Conservation (phyloP, 2,113 vertebrate genomes). For the Catharus bicknelli region DNA sequence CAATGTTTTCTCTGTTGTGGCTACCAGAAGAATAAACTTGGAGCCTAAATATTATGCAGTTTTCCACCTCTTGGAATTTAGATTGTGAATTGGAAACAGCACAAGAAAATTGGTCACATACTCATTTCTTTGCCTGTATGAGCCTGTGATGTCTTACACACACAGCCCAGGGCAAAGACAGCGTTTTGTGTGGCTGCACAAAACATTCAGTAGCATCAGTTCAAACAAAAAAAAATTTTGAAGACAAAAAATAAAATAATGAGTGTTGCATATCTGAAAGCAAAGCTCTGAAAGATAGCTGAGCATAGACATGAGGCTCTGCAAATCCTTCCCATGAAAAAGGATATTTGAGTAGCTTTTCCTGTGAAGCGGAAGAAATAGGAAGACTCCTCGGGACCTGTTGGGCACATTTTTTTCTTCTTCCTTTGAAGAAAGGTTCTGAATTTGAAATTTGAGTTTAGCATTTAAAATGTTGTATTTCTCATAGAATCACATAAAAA, state of each 20-base stretch:
- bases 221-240: background rate
- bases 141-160: background rate
- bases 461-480: background rate
- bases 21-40: background rate
- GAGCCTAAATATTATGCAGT: background rate
- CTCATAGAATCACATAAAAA: background rate
- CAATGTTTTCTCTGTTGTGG: background rate
- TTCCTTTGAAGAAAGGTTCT: background rate
- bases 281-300: background rate
- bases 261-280: background rate
- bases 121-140: background rate
- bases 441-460: background rate
- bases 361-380: background rate
- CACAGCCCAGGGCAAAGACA: background rate
- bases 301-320: background rate
- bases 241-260: background rate
- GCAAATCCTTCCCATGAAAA: background rate
- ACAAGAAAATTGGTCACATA: background rate
- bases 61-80: background rate
- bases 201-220: background rate
- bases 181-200: background rate
- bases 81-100: background rate
- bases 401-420: background rate
- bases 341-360: background rate
- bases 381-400: background rate